Base-by-base conservation (phyloP, 2,113 vertebrate genomes). In the Perca flavescens region DNA sequence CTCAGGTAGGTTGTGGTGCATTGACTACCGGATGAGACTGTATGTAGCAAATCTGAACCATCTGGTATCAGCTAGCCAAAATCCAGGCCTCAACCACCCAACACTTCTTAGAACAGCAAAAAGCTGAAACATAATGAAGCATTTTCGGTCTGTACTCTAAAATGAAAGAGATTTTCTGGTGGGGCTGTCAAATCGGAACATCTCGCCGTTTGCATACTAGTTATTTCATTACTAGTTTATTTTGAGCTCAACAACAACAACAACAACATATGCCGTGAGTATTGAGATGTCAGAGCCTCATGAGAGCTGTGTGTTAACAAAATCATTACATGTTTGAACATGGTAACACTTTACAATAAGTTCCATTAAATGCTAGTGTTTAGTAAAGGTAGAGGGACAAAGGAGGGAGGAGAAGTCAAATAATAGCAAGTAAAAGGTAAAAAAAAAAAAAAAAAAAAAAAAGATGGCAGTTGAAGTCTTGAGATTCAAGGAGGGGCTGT, bases 381-480 rank as follows among this genome's bases (percentile, higher is more conserved):
- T 36, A 36, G 6, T 36, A 36, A 36, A 36, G 36, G 16, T 2
- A 7, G 22, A 28, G 28, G 19, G 56, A 25, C 17, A 53, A 19
- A 25, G 16, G 10, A 25, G n/a, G 8, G 6, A 71, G 19, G 34
- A 40, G n/a, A 74, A 36, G 5, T 58, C 5, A 77, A 78, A 47
- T 52, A 52, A 46, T 17, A 54, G 60, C 0, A 11, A 57, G n/a
- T 40, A 54, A 1, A 2, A 16, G 47, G 1, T 16, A 46, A 7
- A 22, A 34, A 34, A 68, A 12, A 28, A 28, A 28, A 46, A 7
- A 22, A 34, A 34, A 68, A 12, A 28, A 28, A 28, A 1, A 1
- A 74, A 56, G 15, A 56, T 14, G 14, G 15, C 19, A 40, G 85
- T 77, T 82, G 49, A 86, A 74, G 83, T 70, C 80, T 82, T 60